Evolutionary conservation across 1,140 invertebrate genomes (phyloP).

Genomic region (Mya arenaria): DNA sequence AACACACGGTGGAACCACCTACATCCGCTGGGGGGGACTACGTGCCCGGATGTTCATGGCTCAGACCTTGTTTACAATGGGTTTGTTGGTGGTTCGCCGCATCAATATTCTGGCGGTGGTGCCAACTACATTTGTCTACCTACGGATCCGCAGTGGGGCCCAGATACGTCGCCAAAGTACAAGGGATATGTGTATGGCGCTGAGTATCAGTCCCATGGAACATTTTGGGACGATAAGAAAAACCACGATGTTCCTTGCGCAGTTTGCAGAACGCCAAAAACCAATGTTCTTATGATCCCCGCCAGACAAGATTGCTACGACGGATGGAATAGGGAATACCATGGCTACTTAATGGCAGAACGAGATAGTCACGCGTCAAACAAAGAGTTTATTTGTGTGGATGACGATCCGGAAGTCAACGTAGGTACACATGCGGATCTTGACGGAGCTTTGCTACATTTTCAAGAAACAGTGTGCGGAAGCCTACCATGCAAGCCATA

Average conservation of each 20-base stretch:
- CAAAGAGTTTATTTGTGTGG: background rate
- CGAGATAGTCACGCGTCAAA: background rate
- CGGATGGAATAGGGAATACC: background rate
- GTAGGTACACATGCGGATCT: background rate
- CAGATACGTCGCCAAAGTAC: background rate
- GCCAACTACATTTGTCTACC: background rate
- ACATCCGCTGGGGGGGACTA: background rate
- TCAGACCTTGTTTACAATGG: background rate
- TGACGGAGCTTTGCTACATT: slow-evolving; percentile 61
- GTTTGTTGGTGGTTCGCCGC: background rate
- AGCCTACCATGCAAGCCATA: slow-evolving; percentile 56
- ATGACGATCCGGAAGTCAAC: background rate
- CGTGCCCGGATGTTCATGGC: background rate
- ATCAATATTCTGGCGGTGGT: background rate
- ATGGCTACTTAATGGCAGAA: background rate
- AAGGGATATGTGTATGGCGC: background rate
- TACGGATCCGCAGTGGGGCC: background rate
- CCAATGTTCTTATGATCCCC: background rate
- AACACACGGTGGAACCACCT: background rate
- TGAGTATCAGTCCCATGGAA: background rate
- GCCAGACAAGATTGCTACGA: background rate
- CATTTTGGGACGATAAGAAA: background rate
- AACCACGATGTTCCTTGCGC: background rate
- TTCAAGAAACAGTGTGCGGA: slow-evolving; percentile 51
- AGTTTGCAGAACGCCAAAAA: background rate